Conservation (phyloP, 2,113 vertebrate genomes). For the Phasianus colchicus region DNA sequence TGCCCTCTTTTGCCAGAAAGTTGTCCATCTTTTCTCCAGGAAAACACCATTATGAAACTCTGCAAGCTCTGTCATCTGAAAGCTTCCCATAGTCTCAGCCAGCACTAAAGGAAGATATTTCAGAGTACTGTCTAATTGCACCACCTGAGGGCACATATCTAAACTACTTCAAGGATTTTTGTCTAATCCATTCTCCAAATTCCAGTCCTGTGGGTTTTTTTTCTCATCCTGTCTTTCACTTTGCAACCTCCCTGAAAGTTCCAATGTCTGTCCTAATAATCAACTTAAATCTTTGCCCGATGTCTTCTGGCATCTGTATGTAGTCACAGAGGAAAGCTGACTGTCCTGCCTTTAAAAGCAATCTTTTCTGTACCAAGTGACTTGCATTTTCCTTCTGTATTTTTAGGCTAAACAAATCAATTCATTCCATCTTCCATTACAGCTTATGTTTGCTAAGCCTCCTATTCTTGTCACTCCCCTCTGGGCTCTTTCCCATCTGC, state of each 20-base stretch:
- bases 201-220: neutral
- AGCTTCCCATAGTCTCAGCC: neutral
- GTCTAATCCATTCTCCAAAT: slow-evolving; percentile 25
- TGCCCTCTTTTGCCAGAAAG: neutral
- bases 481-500: slow-evolving; percentile 23
- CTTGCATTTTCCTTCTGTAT: neutral
- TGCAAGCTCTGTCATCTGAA: neutral
- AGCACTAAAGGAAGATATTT: neutral
- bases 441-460: neutral
- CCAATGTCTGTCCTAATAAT: neutral
- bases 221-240: neutral
- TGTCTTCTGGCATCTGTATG: neutral
- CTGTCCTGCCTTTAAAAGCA: neutral
- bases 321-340: fast-evolving
- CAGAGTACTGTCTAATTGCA: neutral
- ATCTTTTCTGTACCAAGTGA: neutral
- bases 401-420: slow-evolving; percentile 53
- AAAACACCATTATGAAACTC: neutral
- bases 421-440: slow-evolving; percentile 19
- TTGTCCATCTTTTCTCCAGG: neutral
- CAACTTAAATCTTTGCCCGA: neutral
- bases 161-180: neutral
- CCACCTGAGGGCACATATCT: neutral
- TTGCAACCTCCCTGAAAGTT: neutral
- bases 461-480: slow-evolving; percentile 7